phyloP scores from a whole-genome alignment of 2,113 vertebrate species.

The Salvelinus namaycush region DNA sequence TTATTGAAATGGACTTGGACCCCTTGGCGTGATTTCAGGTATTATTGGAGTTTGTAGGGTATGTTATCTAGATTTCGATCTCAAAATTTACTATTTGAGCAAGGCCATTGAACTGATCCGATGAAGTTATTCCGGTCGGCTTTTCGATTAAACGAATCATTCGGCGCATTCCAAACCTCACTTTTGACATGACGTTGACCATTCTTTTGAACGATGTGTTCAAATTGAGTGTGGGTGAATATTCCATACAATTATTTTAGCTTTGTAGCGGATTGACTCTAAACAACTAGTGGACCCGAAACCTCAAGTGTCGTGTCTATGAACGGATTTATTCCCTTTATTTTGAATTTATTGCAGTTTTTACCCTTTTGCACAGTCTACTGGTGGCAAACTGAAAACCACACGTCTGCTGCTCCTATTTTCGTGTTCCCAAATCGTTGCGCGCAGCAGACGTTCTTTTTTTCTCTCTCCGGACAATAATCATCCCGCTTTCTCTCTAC shows the following conservation, averaged over 20 bases:
- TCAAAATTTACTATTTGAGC: slow-evolving; percentile 35
- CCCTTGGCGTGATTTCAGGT: slow-evolving; percentile 13
- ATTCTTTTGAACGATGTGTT: slow-evolving; percentile 35
- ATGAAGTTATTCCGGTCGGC: slow-evolving; percentile 33
- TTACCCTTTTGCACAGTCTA: slow-evolving; percentile 17
- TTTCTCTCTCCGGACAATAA: background rate
- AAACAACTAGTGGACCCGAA: slow-evolving; percentile 39
- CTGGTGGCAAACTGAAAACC: slow-evolving; percentile 45
- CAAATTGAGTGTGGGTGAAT: slow-evolving; percentile 47
- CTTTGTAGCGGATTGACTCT: slow-evolving; percentile 16
- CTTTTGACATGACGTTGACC: slow-evolving; percentile 51
- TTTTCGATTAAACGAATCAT: background rate
- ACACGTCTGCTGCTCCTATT: slow-evolving; percentile 20
- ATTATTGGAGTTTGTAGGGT: background rate
- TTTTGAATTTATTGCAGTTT: slow-evolving; percentile 51
- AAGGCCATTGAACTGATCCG: slow-evolving; percentile 34
- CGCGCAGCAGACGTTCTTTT: slow-evolving; percentile 6
- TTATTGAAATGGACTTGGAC: slow-evolving; percentile 18
- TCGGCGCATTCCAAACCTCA: background rate
- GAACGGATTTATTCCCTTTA: slow-evolving; percentile 58
- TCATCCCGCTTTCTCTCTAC: slow-evolving; percentile 37
- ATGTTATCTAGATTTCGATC: background rate
- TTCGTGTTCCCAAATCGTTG: slow-evolving; percentile 1
- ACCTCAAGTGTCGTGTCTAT: slow-evolving; percentile 27
- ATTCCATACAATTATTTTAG: slow-evolving; percentile 2